These are phyloP conservation scores for Myripristis murdjan DNA, from an alignment of 2,797 vertebrate species.

Conservation along the genomic window DNA sequence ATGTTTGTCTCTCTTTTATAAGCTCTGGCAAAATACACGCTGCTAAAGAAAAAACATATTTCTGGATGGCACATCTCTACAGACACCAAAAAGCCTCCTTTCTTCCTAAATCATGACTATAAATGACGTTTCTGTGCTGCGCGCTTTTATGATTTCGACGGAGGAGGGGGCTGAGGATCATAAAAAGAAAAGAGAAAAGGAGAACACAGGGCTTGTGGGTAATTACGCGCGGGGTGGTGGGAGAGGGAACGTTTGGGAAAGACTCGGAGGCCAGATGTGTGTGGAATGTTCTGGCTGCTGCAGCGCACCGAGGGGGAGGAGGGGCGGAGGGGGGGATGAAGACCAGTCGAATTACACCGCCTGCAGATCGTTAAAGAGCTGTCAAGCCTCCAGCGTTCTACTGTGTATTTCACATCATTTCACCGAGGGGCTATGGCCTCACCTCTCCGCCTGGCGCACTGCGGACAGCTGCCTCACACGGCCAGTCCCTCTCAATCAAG, in stretches of 20 bases:
- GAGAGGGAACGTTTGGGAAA: constrained; percentile 76
- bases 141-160: constrained; percentile 74
- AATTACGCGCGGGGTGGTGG: constrained; percentile 79
- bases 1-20: constrained; percentile 68
- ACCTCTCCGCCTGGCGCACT: constrained; percentile 44
- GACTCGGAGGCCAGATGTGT: constrained; percentile 87
- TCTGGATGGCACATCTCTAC: constrained; percentile 68
- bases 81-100: constrained; percentile 63
- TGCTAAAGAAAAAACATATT: constrained; percentile 55
- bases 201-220: constrained; percentile 86
- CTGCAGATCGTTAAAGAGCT: constrained; percentile 86
- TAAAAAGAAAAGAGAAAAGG: constrained; percentile 85
- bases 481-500: constrained; percentile 43
- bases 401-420: constrained; percentile 81
- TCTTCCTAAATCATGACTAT: constrained; percentile 71
- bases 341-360: constrained; percentile 80
- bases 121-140: constrained; percentile 72
- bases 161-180: constrained; percentile 66
- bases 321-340: constrained; percentile 63
- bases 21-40: constrained; percentile 50
- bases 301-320: constrained; percentile 67
- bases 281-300: constrained; percentile 88
- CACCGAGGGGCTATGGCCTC: constrained; percentile 59
- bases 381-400: constrained; percentile 80
- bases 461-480: constrained; percentile 57